Base-by-base conservation (phyloP, 92 coral and sea anemone species). In the Porites lobata region DNA sequence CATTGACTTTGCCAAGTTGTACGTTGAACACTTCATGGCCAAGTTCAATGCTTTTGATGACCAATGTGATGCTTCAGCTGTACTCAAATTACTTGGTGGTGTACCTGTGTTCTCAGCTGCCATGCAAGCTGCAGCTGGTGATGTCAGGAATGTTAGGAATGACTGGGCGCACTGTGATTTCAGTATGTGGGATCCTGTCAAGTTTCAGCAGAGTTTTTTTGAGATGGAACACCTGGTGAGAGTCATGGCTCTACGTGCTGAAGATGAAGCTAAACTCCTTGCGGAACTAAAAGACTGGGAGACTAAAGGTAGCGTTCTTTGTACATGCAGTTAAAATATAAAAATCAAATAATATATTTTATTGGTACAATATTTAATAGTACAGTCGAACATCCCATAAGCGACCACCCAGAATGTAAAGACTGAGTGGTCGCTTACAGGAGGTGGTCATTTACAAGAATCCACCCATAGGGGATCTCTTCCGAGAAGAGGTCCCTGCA, bases 161-260 rank as follows among this genome's bases (percentile, higher is more conserved):
- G 77, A 43, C 13, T 91, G 94, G 94, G 94, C 89, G 1, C 94
- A 91, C 72, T 88, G 90, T 68, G 59, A 10, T 57, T 88, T 92
- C 58, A 69, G 78, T 1, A 88, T 67, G 20, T 92, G 94, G 89
- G 54, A 83, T 84, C 72, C 53, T 10, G n/a, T 65, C 62, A 83
- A 84, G 71, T 77, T 59, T 64, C 69, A 69, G 15, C 64, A 75
- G 1, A 73, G 76, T 3, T 89, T 89, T 64, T 0, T 8, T 21
- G 81, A 89, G 32, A 89, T 89, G 88, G 79, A 61, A 17, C 29
- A 18, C 50, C 70, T 89, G 14, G 85, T 89, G 17, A 76, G 51
- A 67, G 53, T 3, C 63, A 61, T 88, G 51, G 50, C 69, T 22
- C 78, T 88, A 2, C 59, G 84, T 26, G 15, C 65, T 52, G 59